Evolutionary conservation across 2,797 vertebrate species (phyloP).

Genomic region (Chelon labrosus): DNA sequence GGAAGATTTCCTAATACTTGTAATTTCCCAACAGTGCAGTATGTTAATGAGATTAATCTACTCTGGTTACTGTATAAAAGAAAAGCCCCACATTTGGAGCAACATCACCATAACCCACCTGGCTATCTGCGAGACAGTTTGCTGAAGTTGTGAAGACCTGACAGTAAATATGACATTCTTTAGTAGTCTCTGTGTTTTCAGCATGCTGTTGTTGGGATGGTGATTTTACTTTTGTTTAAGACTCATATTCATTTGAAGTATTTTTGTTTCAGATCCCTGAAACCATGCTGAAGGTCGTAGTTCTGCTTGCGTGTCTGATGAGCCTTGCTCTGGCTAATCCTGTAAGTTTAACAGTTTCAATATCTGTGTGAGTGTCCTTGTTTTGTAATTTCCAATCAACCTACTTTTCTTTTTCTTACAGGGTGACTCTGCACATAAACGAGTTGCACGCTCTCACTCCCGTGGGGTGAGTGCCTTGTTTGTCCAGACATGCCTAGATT

Average conservation of each 20-base stretch:
- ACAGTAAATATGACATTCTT: not conserved
- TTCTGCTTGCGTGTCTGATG: constrained; percentile 32
- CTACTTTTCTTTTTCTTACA: not conserved
- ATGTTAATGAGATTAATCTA: not conserved
- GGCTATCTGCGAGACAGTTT: not conserved
- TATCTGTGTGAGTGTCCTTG: not conserved
- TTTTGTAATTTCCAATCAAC: not conserved
- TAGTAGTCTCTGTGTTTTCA: not conserved
- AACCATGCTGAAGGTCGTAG: constrained; percentile 23
- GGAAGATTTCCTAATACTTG: not conserved
- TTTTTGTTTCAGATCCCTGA: not conserved
- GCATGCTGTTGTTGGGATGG: not conserved
- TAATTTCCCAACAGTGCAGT: not conserved
- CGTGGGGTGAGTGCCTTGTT: not conserved
- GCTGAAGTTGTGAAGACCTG: not conserved
- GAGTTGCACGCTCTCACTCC: not conserved
- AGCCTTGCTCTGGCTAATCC: constrained; percentile 5
- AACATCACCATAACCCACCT: not conserved
- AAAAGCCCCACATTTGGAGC: not conserved
- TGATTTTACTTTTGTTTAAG: no score
- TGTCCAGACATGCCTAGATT: not conserved
- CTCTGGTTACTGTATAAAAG: not conserved
- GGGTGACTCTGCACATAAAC: not conserved
- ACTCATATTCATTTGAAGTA: no score
- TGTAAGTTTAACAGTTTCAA: constrained; percentile 11